Base-by-base conservation (phyloP, 2,888 invertebrate genomes). In the Amphipyra berbera region DNA sequence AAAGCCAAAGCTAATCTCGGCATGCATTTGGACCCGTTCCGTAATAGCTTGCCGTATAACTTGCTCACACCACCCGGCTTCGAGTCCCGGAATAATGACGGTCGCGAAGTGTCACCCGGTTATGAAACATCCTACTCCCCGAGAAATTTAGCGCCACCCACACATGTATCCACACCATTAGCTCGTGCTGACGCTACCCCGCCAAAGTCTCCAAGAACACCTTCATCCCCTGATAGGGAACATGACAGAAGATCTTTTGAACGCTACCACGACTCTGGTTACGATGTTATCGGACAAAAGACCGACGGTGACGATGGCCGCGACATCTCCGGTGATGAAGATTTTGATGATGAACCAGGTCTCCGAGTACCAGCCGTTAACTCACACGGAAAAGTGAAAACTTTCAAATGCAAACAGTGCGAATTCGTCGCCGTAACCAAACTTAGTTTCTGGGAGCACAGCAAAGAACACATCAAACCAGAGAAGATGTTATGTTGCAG, bases 341-440 rank as follows among this genome's bases (percentile, higher is more conserved):
- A 96, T 59, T 92, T 89, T 15, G 95, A 94, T 47, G 96, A 96
- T 13, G 96, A 96, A 66, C 96, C 96, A 2, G 96, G 95, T 0
- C 87, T 96, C 0, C 89, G 95, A 3, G 93, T 96, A 2, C 96
- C 97, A 0, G 95, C 96, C n/a, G 95, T 97, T 10, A 97, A 97
- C 87, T 96, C 96, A 0, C 97, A 98, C 78, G 97, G 97, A 13
- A 98, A 98, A 95, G 96, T 97, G 14, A 99, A 99, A 91, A 97
- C 97, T 0, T 97, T 98, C 90, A 97, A 97, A 84, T 99, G 99
- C 94, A 99, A 99, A 86, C 98, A 98, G 76, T 99, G 99, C 87
- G 96, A 96, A 55, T 97, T 97, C 79, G 96, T 97, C 0, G 97
- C 98, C 0, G 96, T 97, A 12, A 98, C 98, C 6, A 99, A 99